phyloP scores from a whole-genome alignment of 64 coral and sea anemone species.

The Porites lutea region DNA sequence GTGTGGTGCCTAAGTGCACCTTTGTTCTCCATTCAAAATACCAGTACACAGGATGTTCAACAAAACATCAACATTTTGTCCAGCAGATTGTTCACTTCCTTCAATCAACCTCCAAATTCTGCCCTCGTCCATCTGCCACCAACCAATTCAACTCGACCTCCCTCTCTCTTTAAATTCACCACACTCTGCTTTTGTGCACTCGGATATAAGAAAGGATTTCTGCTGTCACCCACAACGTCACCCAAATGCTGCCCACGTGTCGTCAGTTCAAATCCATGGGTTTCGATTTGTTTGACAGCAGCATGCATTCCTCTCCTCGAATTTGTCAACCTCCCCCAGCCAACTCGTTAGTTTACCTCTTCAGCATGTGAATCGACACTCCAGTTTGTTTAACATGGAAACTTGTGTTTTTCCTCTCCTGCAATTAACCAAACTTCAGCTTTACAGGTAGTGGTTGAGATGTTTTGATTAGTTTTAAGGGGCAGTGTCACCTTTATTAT shows the following conservation, averaged over 20 bases:
- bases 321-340: slow-evolving; percentile 45
- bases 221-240: neutral
- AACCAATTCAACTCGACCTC: slow-evolving; percentile 36
- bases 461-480: neutral
- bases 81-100: slow-evolving; percentile 24
- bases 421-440: slow-evolving; percentile 19
- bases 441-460: slow-evolving; percentile 33
- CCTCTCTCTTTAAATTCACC: slow-evolving; percentile 22
- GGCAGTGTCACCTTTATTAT: neutral
- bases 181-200: slow-evolving; percentile 25
- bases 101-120: slow-evolving; percentile 45
- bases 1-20: slow-evolving; percentile 28
- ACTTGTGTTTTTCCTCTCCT: slow-evolving; percentile 45
- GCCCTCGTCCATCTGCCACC: slow-evolving; percentile 36
- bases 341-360: slow-evolving; percentile 3
- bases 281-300: slow-evolving; percentile 21
- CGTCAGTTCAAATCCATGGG: neutral
- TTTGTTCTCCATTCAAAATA: slow-evolving; percentile 47
- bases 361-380: slow-evolving; percentile 49
- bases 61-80: slow-evolving; percentile 30
- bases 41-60: slow-evolving; percentile 42
- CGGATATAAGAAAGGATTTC: neutral
- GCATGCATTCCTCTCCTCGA: slow-evolving; percentile 50
- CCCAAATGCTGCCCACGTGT: slow-evolving; percentile 19
- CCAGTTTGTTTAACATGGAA: slow-evolving; percentile 42